Conservation (phyloP, 2,797 vertebrate species). For the Onychomys leucogaster region DNA sequence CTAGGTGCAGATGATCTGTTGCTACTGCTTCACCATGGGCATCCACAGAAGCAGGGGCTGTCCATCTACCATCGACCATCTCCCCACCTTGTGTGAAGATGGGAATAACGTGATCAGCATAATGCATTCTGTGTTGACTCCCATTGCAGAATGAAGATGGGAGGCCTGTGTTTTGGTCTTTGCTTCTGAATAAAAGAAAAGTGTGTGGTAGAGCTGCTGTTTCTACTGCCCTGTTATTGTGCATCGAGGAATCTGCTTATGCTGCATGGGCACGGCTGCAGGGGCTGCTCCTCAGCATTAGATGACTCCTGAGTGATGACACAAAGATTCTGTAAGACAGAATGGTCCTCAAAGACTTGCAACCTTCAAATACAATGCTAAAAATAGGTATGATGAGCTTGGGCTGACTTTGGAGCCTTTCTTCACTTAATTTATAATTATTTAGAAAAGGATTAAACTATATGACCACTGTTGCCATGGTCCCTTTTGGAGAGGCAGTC, state of each 20-base stretch:
- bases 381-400: not conserved
- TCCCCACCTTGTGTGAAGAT: not conserved
- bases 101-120: not conserved
- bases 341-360: not conserved
- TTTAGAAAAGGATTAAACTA: not conserved
- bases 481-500: not conserved
- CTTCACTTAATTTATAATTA: not conserved
- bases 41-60: not conserved
- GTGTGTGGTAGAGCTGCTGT: not conserved
- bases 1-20: not conserved
- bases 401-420: not conserved
- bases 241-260: not conserved
- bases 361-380: not conserved
- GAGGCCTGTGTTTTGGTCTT: not conserved
- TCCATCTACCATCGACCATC: fast-evolving
- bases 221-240: not conserved
- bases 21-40: not conserved
- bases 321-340: not conserved
- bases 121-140: not conserved
- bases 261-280: fast-evolving
- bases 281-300: not conserved
- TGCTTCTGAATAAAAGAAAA: too few species aligned
- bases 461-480: not conserved
- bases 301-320: not conserved
- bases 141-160: not conserved